Evolutionary conservation across 2,113 vertebrate genomes (phyloP).

Genomic region (Rhinichthys klamathensis): DNA sequence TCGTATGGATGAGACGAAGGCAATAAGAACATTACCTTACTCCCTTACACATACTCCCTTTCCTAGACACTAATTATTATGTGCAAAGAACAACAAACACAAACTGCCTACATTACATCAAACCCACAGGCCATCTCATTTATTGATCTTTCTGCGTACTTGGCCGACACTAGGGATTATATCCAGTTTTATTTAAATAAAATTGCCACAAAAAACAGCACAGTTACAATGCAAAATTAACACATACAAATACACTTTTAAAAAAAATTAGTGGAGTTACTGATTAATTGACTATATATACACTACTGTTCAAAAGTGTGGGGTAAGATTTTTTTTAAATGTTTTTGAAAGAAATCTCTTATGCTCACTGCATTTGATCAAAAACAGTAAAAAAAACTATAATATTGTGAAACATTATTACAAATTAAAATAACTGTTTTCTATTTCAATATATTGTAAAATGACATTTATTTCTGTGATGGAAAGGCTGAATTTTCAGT

Average conservation of each 20-base stretch:
- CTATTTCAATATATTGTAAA: too few species aligned
- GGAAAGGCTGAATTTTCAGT: not conserved
- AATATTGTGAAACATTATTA: too few species aligned
- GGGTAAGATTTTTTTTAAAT: too few species aligned
- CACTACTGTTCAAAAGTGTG: too few species aligned
- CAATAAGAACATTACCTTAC: slow-evolving; percentile 36
- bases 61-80: slow-evolving; percentile 32
- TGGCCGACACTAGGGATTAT: not conserved
- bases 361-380: too few species aligned
- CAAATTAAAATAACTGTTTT: too few species aligned
- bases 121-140: slow-evolving; percentile 8
- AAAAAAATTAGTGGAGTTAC: too few species aligned
- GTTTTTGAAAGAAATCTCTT: too few species aligned
- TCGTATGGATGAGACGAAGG: slow-evolving; percentile 1
- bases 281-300: too few species aligned
- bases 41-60: slow-evolving; percentile 5
- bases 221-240: too few species aligned
- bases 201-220: not conserved
- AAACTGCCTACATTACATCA: slow-evolving; percentile 3
- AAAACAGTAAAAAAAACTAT: too few species aligned
- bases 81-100: slow-evolving; percentile 29
- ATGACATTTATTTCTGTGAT: not conserved
- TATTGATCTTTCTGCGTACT: slow-evolving; percentile 24
- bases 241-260: too few species aligned
- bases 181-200: not conserved